phyloP scores from a whole-genome alignment of 2,113 vertebrate genomes.

The Anoplopoma fimbria region DNA sequence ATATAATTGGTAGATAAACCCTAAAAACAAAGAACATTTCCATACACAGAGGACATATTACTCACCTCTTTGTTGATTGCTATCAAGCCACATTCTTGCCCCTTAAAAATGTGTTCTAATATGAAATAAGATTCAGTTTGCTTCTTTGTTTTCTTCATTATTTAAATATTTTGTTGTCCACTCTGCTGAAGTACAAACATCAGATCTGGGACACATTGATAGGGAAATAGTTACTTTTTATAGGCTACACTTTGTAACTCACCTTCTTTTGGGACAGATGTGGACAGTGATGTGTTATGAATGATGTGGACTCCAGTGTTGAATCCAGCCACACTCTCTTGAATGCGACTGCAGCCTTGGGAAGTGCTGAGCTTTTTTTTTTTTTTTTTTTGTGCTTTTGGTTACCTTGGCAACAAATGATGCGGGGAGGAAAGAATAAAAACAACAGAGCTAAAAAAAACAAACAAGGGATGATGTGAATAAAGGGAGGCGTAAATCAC shows the following conservation, averaged over 20 bases:
- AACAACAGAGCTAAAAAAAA: slow-evolving; percentile 55
- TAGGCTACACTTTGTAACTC: slow-evolving; percentile 27
- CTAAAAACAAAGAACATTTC: not conserved
- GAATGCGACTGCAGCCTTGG: slow-evolving; percentile 76
- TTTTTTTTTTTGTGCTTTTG: slow-evolving; percentile 88
- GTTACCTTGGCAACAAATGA: slow-evolving; percentile 91
- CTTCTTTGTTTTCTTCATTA: not conserved
- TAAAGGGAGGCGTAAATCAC: slow-evolving; percentile 81
- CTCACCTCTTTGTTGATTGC: not conserved
- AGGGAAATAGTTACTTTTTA: not conserved
- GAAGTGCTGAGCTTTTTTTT: slow-evolving; percentile 87
- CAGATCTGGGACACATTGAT: not conserved
- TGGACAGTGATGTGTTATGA: slow-evolving; percentile 33
- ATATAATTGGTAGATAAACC: not conserved
- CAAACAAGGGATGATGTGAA: slow-evolving; percentile 74
- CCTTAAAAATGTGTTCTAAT: not conserved
- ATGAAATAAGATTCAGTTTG: not conserved
- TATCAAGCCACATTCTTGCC: too few species aligned
- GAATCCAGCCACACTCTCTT: slow-evolving; percentile 76
- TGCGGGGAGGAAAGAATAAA: slow-evolving; percentile 65
- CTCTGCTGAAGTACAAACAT: not conserved
- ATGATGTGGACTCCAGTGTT: slow-evolving; percentile 89
- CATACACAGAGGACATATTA: not conserved
- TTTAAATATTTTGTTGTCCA: not conserved
- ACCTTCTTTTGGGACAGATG: slow-evolving; percentile 44